A percentile compares a stretch with the other conserved stretches of the same genome.
phyloP scores from a whole-genome alignment of 1,140 invertebrate species.

The Lordiphosa mommai region DNA sequence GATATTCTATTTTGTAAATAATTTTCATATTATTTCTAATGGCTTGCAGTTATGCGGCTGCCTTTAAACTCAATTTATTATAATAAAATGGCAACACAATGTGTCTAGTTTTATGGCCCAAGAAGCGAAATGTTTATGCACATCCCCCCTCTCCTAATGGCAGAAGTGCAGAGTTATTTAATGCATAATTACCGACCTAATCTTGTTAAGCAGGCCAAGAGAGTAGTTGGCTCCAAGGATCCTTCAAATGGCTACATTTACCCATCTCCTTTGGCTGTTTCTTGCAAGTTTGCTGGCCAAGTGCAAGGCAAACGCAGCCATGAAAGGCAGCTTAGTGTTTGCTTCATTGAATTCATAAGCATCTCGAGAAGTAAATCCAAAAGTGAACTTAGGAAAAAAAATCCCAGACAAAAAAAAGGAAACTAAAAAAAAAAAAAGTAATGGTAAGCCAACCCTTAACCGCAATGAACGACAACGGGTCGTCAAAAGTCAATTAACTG shows the following conservation, averaged over 20 bases:
- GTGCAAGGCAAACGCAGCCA: conserved; percentile 18
- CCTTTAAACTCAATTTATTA: conserved; percentile 57
- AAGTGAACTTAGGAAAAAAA: conserved; percentile 33
- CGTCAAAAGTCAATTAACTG: conserved; percentile 75
- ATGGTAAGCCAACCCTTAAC: neutral
- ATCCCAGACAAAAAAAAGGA: conserved; percentile 1
- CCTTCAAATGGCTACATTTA: conserved; percentile 30
- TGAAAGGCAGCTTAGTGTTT: conserved; percentile 57
- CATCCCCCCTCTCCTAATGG: neutral
- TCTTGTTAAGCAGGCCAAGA: conserved; percentile 46
- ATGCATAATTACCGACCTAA: conserved; percentile 68
- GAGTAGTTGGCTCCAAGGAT: conserved; percentile 15
- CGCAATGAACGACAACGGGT: conserved; percentile 25
- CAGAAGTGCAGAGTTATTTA: conserved; percentile 53
- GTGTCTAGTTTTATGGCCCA: conserved; percentile 68
- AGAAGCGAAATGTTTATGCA: conserved; percentile 60
- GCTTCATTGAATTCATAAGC: conserved; percentile 72
- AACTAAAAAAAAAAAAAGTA: conserved; percentile 26
- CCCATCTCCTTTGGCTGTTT: neutral
- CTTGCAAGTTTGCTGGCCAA: neutral
- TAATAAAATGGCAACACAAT: conserved; percentile 55
- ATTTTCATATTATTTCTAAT: conserved; percentile 15
- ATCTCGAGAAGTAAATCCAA: conserved; percentile 42
- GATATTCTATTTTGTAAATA: conserved; percentile 26
- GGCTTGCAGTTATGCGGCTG: conserved; percentile 36